Percentiles rank a stretch among this genome's conserved stretches.
These are phyloP conservation scores for Rhabdomys dilectus DNA, from an alignment of 2,113 vertebrate species.

Conservation along the genomic window DNA sequence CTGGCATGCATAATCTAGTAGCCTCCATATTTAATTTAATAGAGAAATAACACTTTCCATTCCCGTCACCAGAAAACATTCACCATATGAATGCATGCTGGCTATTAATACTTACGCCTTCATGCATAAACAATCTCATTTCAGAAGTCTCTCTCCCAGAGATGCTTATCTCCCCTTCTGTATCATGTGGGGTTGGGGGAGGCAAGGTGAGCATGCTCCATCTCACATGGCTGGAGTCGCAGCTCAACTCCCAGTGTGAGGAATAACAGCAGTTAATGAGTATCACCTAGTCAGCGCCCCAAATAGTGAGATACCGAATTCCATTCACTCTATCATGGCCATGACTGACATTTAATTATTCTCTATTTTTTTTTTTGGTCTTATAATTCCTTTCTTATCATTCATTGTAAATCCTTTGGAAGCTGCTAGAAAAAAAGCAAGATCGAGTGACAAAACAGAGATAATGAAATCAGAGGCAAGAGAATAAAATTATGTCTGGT, in stretches of 20 bases:
- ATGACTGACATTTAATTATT: constrained; percentile 92
- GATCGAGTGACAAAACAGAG: constrained; percentile 90
- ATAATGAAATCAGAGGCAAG: constrained; percentile 89
- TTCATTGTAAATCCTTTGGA: constrained; percentile 88
- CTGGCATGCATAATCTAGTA: constrained; percentile 14
- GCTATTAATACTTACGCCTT: constrained; percentile 86
- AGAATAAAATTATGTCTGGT: constrained; percentile 89
- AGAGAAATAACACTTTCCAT: constrained; percentile 86
- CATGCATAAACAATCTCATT: constrained; percentile 89
- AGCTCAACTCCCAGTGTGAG: constrained; percentile 85
- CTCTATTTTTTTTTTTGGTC: constrained; percentile 88
- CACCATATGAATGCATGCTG: constrained; percentile 84
- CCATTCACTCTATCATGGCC: constrained; percentile 87
- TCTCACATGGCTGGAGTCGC: constrained; percentile 79
- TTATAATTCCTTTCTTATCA: constrained; percentile 90
- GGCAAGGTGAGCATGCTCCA: constrained; percentile 75
- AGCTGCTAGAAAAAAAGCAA: constrained; percentile 82
- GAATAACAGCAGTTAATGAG: constrained; percentile 86
- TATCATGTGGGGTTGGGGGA: background rate
- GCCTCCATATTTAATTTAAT: constrained; percentile 76
- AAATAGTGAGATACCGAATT: constrained; percentile 87
- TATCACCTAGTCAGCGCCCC: constrained; percentile 83
- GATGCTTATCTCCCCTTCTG: constrained; percentile 80
- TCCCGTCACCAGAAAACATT: constrained; percentile 87
- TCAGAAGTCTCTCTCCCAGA: constrained; percentile 83